A percentile compares a stretch with the other conserved stretches of the same genome.
Conservation (phyloP, 2,797 vertebrate species). For the Molossus alvarezi region DNA sequence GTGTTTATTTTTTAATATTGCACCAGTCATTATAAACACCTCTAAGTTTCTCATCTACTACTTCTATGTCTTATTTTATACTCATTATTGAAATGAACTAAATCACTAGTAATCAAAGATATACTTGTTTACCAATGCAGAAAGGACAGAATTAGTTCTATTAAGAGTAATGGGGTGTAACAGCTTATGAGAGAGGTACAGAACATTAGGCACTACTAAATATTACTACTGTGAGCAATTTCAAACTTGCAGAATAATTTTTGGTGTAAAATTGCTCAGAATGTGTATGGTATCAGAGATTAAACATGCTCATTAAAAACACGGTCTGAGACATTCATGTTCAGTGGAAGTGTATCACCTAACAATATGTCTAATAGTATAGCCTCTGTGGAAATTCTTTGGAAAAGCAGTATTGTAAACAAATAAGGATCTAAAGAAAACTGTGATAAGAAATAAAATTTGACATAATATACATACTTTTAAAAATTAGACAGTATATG, state of each 20-base stretch:
- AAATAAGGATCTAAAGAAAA: background rate
- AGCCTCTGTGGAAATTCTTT: background rate
- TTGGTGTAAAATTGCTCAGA: background rate
- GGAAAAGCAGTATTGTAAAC: background rate
- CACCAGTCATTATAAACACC: background rate
- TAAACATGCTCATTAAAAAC: background rate
- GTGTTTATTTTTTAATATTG: background rate
- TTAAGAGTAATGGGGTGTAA: conserved; percentile 40
- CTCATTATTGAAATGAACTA: background rate
- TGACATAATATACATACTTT: background rate
- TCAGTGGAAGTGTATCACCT: accelerated
- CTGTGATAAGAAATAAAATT: background rate
- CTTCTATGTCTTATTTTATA: conserved; percentile 29
- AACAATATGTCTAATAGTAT: accelerated
- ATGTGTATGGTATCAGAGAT: background rate
- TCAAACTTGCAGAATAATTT: background rate
- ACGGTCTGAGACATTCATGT: background rate
- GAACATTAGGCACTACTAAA: conserved; percentile 7
- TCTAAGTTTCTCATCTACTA: background rate
- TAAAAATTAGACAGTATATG: background rate
- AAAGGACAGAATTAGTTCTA: conserved; percentile 66
- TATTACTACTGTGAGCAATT: background rate
- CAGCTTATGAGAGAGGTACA: background rate
- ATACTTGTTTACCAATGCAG: conserved; percentile 35
- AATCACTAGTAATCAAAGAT: background rate